A percentile compares a stretch with the other conserved stretches of the same genome.
phyloP scores from a whole-genome alignment of 2,797 vertebrate genomes.

The Diplodus puntazzo region DNA sequence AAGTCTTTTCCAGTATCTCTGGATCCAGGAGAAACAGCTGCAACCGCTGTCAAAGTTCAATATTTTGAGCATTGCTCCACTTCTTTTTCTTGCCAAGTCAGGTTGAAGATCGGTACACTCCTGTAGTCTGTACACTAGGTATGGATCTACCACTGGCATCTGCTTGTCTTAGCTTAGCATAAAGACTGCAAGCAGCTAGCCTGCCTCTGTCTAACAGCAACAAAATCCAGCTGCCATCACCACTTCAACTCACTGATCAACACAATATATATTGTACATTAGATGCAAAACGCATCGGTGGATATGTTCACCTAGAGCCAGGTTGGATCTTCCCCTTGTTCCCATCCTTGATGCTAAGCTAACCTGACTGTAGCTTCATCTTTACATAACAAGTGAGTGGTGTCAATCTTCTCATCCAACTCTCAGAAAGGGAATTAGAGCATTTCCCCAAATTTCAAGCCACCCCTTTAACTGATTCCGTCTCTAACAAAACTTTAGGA shows the following conservation, averaged over 20 bases:
- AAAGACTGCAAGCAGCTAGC: not conserved
- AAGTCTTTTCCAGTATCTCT: not conserved
- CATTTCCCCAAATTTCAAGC: conserved; percentile 9
- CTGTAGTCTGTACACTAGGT: not conserved
- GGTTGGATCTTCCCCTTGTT: not conserved
- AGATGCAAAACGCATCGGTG: not conserved
- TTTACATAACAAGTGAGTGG: not conserved
- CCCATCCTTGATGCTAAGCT: not conserved
- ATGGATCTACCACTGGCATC: not conserved
- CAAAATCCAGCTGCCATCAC: too few relatives aligned
- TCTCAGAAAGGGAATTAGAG: not conserved
- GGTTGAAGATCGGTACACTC: not conserved
- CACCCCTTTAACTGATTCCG: not conserved
- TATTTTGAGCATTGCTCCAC: not conserved
- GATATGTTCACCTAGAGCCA: not conserved
- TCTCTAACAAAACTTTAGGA: not conserved
- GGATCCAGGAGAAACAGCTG: not conserved
- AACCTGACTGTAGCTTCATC: not conserved
- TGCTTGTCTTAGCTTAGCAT: not conserved
- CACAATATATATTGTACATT: not conserved
- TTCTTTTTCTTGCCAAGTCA: not conserved
- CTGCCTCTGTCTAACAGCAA: not conserved
- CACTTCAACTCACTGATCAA: not conserved
- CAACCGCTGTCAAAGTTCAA: not conserved
- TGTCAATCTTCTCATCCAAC: not conserved